These are phyloP conservation scores for Okapia johnstoni DNA, from an alignment of 2,113 vertebrate species.

Conservation along the genomic window DNA sequence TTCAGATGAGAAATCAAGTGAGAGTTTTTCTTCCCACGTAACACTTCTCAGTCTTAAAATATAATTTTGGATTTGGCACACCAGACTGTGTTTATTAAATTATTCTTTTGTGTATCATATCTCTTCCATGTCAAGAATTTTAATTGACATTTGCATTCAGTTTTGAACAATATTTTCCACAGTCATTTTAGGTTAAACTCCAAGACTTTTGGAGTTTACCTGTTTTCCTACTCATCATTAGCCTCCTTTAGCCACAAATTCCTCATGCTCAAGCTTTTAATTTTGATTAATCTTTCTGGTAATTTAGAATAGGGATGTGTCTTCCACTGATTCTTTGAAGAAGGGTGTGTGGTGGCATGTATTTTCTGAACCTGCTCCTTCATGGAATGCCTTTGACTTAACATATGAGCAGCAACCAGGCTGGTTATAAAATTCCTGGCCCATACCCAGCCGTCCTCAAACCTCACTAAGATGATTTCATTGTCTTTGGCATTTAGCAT, in stretches of 20 bases:
- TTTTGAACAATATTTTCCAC: conserved; percentile 34
- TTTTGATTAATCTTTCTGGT: not conserved
- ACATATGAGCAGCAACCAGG: not conserved
- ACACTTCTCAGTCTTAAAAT: conserved; percentile 61
- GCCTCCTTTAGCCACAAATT: not conserved
- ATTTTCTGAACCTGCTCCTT: not conserved
- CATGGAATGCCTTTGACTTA: not conserved
- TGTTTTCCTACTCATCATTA: not conserved
- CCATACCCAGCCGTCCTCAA: not conserved
- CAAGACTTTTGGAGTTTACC: not conserved
- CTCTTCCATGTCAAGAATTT: conserved; percentile 51
- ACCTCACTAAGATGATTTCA: not conserved
- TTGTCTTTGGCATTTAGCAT: not conserved
- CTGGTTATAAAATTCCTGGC: not conserved
- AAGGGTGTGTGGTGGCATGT: not conserved
- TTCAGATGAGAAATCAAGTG: conserved; percentile 36
- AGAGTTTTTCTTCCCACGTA: conserved; percentile 50
- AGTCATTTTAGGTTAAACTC: not conserved
- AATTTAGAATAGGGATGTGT: not conserved
- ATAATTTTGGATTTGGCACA: conserved; percentile 42
- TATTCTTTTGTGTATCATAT: conserved; percentile 43
- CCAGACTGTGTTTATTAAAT: conserved; percentile 63
- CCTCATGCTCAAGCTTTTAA: not conserved
- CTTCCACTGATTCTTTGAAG: not conserved
- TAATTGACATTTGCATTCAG: conserved; percentile 22